phyloP scores from a whole-genome alignment of 2,888 invertebrate species.

The Theretra japonica region DNA sequence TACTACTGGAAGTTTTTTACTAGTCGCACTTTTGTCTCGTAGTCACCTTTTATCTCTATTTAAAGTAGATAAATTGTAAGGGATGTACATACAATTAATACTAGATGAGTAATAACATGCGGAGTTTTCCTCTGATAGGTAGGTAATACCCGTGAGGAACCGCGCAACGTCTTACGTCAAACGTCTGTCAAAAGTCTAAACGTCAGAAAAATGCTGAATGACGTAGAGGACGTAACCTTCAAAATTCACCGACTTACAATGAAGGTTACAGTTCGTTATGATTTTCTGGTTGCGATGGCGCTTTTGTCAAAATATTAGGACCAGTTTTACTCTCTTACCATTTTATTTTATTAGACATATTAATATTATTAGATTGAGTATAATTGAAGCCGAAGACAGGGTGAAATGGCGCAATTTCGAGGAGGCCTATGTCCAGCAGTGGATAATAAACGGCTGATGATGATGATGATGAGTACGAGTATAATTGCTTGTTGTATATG shows the following conservation, averaged over 20 bases:
- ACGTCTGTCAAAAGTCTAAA: background rate
- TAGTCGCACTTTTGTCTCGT: constrained; percentile 3
- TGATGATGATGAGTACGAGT: too few relatives aligned
- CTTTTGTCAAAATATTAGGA: too few relatives aligned
- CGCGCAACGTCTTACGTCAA: constrained; percentile 7
- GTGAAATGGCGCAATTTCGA: too few relatives aligned
- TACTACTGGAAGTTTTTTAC: background rate
- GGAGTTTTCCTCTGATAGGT: background rate
- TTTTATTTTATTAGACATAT: too few relatives aligned
- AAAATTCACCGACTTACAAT: background rate
- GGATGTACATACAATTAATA: background rate
- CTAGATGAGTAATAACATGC: background rate
- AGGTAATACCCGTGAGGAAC: background rate
- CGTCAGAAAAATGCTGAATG: constrained; percentile 4
- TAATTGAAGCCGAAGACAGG: too few relatives aligned
- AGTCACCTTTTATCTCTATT: background rate
- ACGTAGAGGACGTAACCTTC: background rate
- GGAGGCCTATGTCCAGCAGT: too few relatives aligned
- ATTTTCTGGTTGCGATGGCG: too few relatives aligned
- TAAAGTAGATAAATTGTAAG: background rate
- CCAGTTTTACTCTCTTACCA: too few relatives aligned
- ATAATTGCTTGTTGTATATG: too few relatives aligned
- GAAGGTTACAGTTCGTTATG: too few relatives aligned
- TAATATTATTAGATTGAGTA: too few relatives aligned
- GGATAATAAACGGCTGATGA: too few relatives aligned